Base-by-base conservation (phyloP, 2,888 invertebrate species). In the Caenorhabditis sp. region DNA sequence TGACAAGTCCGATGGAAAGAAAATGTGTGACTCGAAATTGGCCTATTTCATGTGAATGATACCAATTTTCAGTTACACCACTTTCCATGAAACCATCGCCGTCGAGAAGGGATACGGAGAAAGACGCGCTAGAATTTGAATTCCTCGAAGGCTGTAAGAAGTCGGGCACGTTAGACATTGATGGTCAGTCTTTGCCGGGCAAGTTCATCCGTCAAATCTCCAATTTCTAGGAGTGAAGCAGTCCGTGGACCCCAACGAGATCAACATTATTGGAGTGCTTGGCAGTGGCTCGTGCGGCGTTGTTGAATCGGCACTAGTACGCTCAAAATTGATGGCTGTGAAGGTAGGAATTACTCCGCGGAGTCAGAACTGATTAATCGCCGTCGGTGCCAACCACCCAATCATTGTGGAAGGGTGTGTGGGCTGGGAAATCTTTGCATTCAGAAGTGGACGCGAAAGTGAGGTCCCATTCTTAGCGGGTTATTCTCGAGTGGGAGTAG, bases 1-100 rank as follows among this genome's bases (percentile, higher is more conserved):
- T 82, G 26, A 82, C 82, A 22, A 82, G 78, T 61, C 82, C 82
- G 0, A 82, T 82, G 78, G 82, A 82, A 55, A 62, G 82, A 69
- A 78, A 78, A 64, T 81, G 81, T 76, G 20, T 35, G 76, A 51
- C 26, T 6, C 6, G 40, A 55, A 53, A 65, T 56, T 47, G 32
- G 28, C 18, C 40, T 32, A 32, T 62, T 61, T 65, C 55, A 32
- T 50, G 28, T 60, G 37, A 60, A 51, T 51, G 18, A 32, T n/a
- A 28, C 18, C 40, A 51, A 76, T 26, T 28, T 80, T 47, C 61
- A 82, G 81, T 82, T 15, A 77, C 77, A 11, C 77, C 81, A 9
- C 70, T 82, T 13, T 70, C 82, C 9, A 82, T 82, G 82, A 58
- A 68, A 78, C 78, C 82, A 28, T 82, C 82, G 13, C 82, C 82